phyloP scores from a whole-genome alignment of 2,113 vertebrate species.

The Corythaeola cristata region DNA sequence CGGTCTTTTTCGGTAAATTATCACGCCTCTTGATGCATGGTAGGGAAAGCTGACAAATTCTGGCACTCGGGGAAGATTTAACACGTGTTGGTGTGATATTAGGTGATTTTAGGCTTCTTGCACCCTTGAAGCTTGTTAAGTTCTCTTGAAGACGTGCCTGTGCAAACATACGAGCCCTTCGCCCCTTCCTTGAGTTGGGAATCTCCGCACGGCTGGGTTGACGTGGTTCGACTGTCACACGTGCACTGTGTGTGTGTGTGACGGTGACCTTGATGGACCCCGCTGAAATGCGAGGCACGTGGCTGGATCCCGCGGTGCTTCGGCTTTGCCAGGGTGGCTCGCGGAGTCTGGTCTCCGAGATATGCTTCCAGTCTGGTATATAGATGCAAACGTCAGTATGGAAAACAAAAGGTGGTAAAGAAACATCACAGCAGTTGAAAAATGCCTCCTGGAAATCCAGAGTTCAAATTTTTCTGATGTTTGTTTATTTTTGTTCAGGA shows the following conservation, averaged over 20 bases:
- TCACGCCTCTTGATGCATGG: accelerated
- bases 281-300: accelerated
- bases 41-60: background rate
- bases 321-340: background rate
- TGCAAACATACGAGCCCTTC: background rate
- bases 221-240: background rate
- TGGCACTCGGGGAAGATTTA: accelerated
- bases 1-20: background rate
- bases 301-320: background rate
- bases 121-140: background rate
- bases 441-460: background rate
- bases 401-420: background rate
- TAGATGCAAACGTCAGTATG: background rate
- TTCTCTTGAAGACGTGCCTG: background rate
- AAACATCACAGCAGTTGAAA: background rate
- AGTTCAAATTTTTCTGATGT: accelerated
- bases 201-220: background rate
- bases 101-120: background rate
- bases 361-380: background rate
- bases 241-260: background rate
- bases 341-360: accelerated
- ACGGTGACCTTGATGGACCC: background rate
- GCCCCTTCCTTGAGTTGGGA: background rate
- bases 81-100: accelerated
- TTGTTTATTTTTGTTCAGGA: background rate